Conservation (phyloP, 1,140 invertebrate genomes). For the Drosophila arawakana region DNA sequence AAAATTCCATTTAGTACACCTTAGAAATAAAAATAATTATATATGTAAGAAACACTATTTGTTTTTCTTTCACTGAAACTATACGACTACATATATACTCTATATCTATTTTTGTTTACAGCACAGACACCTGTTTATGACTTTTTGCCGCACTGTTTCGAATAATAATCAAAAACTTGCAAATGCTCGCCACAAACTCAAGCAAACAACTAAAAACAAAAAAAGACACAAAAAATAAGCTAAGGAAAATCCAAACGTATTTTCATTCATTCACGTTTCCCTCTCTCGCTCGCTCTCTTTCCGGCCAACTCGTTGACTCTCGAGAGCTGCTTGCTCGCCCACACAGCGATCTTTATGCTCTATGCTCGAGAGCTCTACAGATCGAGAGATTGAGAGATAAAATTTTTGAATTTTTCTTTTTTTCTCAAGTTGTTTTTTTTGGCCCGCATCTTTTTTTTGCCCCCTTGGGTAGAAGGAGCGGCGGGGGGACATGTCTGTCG, state of each 20-base stretch:
- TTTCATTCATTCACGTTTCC: slow-evolving; percentile 42
- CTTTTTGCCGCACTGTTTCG: slow-evolving; percentile 7
- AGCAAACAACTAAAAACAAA: slow-evolving; percentile 60
- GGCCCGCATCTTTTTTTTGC: slow-evolving; percentile 15
- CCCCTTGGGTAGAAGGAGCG: slow-evolving; percentile 20
- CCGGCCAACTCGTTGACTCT: slow-evolving; percentile 27
- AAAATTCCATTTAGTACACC: slow-evolving; percentile 43
- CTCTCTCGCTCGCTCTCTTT: slow-evolving; percentile 12
- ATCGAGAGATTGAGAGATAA: slow-evolving; percentile 36
- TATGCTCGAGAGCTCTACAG: slow-evolving; percentile 35
- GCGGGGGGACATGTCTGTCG: background rate
- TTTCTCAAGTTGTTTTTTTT: too few relatives aligned
- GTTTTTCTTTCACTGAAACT: slow-evolving; percentile 3
- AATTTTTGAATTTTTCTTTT: background rate
- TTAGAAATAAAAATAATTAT: slow-evolving; percentile 31
- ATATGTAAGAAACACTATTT: slow-evolving; percentile 20
- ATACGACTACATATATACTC: slow-evolving; percentile 21
- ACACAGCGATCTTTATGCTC: slow-evolving; percentile 31
- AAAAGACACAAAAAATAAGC: slow-evolving; percentile 28
- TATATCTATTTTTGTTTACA: slow-evolving; percentile 71
- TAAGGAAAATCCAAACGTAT: slow-evolving; percentile 39
- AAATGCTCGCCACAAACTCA: slow-evolving; percentile 75
- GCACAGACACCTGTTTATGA: slow-evolving; percentile 70
- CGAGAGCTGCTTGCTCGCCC: slow-evolving; percentile 34
- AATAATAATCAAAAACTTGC: slow-evolving; percentile 65